These are phyloP conservation scores for Protonibea diacanthus DNA, from an alignment of 2,797 vertebrate genomes.

Conservation along the genomic window DNA sequence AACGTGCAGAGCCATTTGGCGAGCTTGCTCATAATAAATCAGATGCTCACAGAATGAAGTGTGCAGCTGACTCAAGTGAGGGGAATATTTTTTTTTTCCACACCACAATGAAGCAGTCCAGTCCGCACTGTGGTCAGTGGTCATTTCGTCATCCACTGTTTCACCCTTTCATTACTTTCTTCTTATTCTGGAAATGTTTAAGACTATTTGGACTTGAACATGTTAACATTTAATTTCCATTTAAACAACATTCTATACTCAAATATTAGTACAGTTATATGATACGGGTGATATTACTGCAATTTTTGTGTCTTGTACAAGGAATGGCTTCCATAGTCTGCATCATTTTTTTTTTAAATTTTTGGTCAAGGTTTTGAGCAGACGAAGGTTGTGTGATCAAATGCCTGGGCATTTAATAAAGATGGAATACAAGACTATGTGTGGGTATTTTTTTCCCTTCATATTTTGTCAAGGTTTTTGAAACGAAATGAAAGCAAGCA, in stretches of 20 bases:
- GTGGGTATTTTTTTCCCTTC: constrained; percentile 11
- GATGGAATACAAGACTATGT: constrained; percentile 5
- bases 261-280: constrained; percentile 15
- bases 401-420: constrained; percentile 14
- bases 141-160: constrained; percentile 32
- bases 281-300: neutral
- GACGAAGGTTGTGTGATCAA: constrained; percentile 5
- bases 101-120: constrained; percentile 33
- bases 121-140: constrained; percentile 21
- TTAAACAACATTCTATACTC: constrained; percentile 29
- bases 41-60: constrained; percentile 62
- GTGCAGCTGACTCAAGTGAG: constrained; percentile 61
- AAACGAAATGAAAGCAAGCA: constrained; percentile 30
- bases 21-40: constrained; percentile 68
- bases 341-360: neutral
- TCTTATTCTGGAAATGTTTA: constrained; percentile 7
- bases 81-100: constrained; percentile 24
- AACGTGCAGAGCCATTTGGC: constrained; percentile 65
- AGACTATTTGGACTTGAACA: constrained; percentile 5
- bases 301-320: neutral
- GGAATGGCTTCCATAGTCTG: neutral
- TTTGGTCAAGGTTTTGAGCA: constrained; percentile 30
- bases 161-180: constrained; percentile 4
- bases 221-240: constrained; percentile 1
- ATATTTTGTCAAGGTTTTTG: constrained; percentile 35